Conservation (phyloP, 2,888 invertebrate species). For the Melanostoma mellinum region DNA sequence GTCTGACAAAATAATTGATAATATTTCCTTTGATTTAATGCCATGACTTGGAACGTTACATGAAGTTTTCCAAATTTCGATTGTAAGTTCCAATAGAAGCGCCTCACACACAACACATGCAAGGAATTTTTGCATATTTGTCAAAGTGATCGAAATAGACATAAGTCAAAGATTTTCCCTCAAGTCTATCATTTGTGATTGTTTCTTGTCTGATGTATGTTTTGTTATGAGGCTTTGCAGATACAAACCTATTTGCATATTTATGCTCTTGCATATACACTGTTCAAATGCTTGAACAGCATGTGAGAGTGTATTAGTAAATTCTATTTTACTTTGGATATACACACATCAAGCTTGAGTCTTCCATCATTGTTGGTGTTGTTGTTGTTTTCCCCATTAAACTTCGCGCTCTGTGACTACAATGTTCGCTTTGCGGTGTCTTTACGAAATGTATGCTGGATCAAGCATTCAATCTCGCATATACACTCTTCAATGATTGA, state of each 20-base stretch:
- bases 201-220: conserved; percentile 23
- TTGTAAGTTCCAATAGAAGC: conserved; percentile 31
- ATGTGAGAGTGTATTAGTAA: too few species aligned
- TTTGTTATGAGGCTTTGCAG: conserved; percentile 21
- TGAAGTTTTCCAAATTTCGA: conserved; percentile 42
- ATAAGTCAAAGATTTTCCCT: conserved; percentile 59
- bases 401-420: too few species aligned
- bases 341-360: too few species aligned
- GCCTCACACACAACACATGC: conserved; percentile 30
- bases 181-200: conserved; percentile 22
- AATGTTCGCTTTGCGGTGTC: too few species aligned
- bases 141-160: conserved; percentile 65
- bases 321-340: too few species aligned
- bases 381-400: too few species aligned
- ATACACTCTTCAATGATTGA: too few species aligned
- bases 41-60: conserved; percentile 41
- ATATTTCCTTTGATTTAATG: conserved; percentile 66
- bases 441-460: too few species aligned
- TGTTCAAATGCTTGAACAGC: too few species aligned
- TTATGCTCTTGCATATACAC: too few species aligned
- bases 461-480: too few species aligned
- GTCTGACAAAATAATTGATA: conserved; percentile 69
- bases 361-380: too few species aligned
- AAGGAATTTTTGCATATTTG: conserved; percentile 68
- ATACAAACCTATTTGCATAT: conserved; percentile 58